Percentiles rank a stretch among this genome's conserved stretches.
phyloP scores from a whole-genome alignment of 2,113 vertebrate genomes.

The Platichthys flesus region DNA sequence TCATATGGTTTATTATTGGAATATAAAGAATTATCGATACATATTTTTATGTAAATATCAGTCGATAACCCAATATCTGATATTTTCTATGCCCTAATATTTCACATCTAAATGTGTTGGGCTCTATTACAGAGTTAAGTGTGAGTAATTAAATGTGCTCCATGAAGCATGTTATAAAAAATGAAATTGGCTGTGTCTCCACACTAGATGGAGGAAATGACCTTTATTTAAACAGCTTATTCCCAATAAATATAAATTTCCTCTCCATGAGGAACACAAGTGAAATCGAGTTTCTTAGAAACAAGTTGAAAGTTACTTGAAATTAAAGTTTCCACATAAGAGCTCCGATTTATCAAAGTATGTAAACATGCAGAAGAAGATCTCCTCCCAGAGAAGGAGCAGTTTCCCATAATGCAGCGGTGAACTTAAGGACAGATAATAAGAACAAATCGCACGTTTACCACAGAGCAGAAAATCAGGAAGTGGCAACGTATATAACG shows the following conservation, averaged over 20 bases:
- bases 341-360: slow-evolving; percentile 2
- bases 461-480: slow-evolving; percentile 33
- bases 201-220: too few relatives aligned
- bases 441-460: slow-evolving; percentile 62
- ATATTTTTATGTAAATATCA: too few relatives aligned
- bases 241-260: not conserved
- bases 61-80: too few relatives aligned
- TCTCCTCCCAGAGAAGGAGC: not conserved
- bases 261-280: not conserved
- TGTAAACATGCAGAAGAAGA: not conserved
- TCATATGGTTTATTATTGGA: too few relatives aligned
- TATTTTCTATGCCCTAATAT: too few relatives aligned
- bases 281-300: not conserved
- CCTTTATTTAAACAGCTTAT: not conserved
- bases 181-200: not conserved
- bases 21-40: too few relatives aligned
- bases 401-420: slow-evolving; percentile 16
- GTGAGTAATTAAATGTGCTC: too few relatives aligned
- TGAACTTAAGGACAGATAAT: slow-evolving; percentile 56
- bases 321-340: not conserved
- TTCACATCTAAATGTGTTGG: too few relatives aligned
- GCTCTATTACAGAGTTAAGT: too few relatives aligned
- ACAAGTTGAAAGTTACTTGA: slow-evolving; percentile 14
- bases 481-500: slow-evolving; percentile 5
- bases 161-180: not conserved